These are phyloP conservation scores for Lethenteron reissneri DNA, from an alignment of 2,113 vertebrate species.

Conservation along the genomic window DNA sequence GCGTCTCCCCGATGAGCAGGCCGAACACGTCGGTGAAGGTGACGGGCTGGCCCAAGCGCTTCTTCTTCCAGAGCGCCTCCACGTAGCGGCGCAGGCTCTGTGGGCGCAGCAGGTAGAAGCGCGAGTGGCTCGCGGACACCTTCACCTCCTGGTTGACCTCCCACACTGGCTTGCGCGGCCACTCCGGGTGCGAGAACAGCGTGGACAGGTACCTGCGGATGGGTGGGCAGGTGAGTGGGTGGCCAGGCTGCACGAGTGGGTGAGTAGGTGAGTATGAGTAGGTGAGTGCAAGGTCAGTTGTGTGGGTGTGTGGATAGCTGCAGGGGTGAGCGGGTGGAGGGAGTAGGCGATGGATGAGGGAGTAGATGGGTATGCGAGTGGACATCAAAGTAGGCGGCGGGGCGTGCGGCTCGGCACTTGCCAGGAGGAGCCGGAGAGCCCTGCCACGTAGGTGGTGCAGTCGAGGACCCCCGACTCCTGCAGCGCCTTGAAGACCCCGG, in stretches of 20 bases:
- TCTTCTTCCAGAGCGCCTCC: constrained; percentile 81
- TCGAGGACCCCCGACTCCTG: constrained; percentile 74
- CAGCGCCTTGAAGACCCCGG: constrained; percentile 84
- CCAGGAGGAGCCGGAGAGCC: constrained; percentile 91
- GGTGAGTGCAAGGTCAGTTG: too few species aligned
- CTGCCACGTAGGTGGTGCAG: constrained; percentile 66
- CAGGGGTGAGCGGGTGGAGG: background rate
- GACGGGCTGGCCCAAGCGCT: constrained; percentile 70
- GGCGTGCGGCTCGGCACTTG: constrained; percentile 18
- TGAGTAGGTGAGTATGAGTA: too few species aligned
- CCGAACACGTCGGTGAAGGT: constrained; percentile 95
- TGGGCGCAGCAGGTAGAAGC: constrained; percentile 59
- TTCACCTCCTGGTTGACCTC: constrained; percentile 80
- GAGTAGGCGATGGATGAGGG: background rate
- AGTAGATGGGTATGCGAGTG: background rate
- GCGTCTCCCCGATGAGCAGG: constrained; percentile 91
- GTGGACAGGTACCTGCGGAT: constrained; percentile 68
- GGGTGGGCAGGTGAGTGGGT: background rate
- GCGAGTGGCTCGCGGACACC: constrained; percentile 62
- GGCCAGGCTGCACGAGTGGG: background rate
- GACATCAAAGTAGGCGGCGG: background rate
- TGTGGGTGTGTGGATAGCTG: too few species aligned
- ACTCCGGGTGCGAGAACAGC: constrained; percentile 69
- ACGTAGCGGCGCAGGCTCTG: constrained; percentile 74
- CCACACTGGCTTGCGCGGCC: constrained; percentile 54